Base-by-base conservation (phyloP, 2,888 invertebrate genomes). In the Melanophora roralis region DNA sequence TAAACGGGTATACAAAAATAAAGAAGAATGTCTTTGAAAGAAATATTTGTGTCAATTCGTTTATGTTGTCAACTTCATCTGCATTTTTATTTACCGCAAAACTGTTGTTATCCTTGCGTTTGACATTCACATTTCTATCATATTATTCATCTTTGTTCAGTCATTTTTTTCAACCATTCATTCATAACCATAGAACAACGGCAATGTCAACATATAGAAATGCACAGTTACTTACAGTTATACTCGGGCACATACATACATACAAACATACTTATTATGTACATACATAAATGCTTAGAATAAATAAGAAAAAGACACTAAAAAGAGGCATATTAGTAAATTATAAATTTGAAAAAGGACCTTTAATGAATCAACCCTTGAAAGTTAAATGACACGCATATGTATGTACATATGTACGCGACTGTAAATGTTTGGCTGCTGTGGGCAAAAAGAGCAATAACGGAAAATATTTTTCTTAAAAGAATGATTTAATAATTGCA, bases 41-140 rank as follows among this genome's bases (percentile, higher is more conserved):
- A 79, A 79, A 79, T 79, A 71, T 79, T 79, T 79, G 79, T 75
- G 79, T 74, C 74, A 79, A 79, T 62, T 75, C 69, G 68, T 49
- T 68, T 64, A 69, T 27, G 6, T 79, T 74, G 62, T 73, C 62
- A 75, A 79, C 74, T 79, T 79, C 74, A 79, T 79, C 74, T 79
- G 79, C 79, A 79, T 75, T 79, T 75, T 79, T 75, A 75, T 79
- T 79, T 79, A 79, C 79, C 79, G 79, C 79, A 79, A 75, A 79
- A 75, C 74, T 71, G 79, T 53, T 74, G 74, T 79, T 79, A 79
- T 79, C 74, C 79, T 75, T 79, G 78, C 78, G 74, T 79, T 79
- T 79, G 79, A 79, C 79, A 79, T 79, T 79, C 55, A 75, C 79
- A 79, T 79, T 75, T 79, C 60, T 65, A 71, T 78, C 78, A 62